These are phyloP conservation scores for Micromys minutus DNA, from an alignment of 2,113 vertebrate species.

Conservation along the genomic window DNA sequence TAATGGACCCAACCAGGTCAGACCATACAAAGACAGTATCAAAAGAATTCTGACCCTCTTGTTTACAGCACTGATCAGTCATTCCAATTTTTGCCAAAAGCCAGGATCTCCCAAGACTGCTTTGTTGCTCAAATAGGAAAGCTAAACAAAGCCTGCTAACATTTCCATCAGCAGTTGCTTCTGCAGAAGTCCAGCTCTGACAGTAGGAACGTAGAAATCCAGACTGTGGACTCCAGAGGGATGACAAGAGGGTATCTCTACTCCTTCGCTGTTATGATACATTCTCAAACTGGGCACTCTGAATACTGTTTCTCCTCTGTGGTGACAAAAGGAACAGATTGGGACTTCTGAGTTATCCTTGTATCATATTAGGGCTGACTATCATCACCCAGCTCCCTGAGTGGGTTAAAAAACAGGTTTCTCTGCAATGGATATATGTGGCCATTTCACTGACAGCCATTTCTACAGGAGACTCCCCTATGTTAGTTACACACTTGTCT, in stretches of 20 bases:
- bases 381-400: not conserved
- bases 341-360: not conserved
- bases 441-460: not conserved
- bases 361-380: not conserved
- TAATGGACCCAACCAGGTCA: not conserved
- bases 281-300: not conserved
- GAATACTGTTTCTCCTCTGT: not conserved
- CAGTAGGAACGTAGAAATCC: not conserved
- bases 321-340: not conserved
- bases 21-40: not conserved
- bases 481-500: not conserved
- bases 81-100: not conserved
- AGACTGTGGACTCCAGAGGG: not conserved
- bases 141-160: not conserved
- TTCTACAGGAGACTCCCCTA: not conserved
- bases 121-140: not conserved
- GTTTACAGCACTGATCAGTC: not conserved
- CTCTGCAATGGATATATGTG: not conserved
- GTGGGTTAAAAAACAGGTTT: not conserved
- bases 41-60: not conserved
- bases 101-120: not conserved
- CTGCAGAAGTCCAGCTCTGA: not conserved
- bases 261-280: not conserved
- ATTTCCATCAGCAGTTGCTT: not conserved
- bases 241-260: not conserved